A percentile compares a stretch with the other conserved stretches of the same genome.
Conservation (phyloP, 2,888 invertebrate genomes). For the Lasioglossum figueresi region DNA sequence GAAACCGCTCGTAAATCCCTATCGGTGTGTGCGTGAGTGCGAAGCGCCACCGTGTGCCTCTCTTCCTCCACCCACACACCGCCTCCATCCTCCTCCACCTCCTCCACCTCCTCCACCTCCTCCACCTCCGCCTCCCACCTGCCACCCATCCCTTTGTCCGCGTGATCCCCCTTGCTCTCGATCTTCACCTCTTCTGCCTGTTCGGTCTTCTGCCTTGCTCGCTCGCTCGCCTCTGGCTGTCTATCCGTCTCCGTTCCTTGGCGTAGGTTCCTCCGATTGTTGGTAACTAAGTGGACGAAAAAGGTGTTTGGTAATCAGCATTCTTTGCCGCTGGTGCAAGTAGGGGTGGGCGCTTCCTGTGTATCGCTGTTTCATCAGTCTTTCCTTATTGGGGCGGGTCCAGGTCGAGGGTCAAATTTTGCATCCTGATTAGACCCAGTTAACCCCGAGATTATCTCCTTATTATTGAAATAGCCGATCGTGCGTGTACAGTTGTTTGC, state of each 20-base stretch:
- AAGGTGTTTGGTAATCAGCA: background rate
- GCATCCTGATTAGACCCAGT: background rate
- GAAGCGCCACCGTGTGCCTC: constrained; percentile 52
- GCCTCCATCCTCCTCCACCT: constrained; percentile 25
- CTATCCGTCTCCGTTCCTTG: background rate
- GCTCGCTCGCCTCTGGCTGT: background rate
- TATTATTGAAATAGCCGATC: background rate
- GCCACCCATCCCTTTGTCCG: constrained; percentile 14
- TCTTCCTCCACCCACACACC: background rate
- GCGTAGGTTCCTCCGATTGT: background rate
- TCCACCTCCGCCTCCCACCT: constrained; percentile 32
- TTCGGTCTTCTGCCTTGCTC: background rate
- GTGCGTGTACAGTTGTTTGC: background rate
- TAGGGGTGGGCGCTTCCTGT: background rate
- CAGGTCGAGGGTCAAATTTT: background rate
- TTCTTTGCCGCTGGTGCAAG: background rate
- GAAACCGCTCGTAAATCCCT: constrained; percentile 84
- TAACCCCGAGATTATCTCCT: background rate
- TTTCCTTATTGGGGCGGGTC: background rate
- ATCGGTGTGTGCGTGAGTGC: constrained; percentile 80
- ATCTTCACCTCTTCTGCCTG: constrained; percentile 32
- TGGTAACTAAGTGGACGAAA: background rate
- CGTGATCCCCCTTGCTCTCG: constrained; percentile 15
- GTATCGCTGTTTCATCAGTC: background rate
- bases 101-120: constrained; percentile 20